Percentiles rank a stretch among this genome's conserved stretches.
Conservation (phyloP, 2,888 invertebrate genomes). For the Uropetala carovei region DNA sequence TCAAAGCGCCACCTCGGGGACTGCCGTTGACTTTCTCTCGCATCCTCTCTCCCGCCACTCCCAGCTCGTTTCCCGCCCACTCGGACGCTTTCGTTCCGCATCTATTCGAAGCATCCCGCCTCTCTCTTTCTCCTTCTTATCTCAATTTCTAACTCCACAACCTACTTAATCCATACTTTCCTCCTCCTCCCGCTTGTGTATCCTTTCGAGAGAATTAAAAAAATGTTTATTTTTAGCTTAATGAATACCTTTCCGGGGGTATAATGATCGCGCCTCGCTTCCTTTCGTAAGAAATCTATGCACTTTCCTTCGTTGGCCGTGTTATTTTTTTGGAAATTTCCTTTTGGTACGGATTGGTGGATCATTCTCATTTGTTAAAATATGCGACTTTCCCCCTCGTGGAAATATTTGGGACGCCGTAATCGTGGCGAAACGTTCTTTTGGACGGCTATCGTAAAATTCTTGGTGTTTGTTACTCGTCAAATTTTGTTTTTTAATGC, state of each 20-base stretch:
- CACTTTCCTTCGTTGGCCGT: neutral
- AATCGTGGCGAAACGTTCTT: too few species aligned
- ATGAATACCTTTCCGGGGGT: neutral
- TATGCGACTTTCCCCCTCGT: too few species aligned
- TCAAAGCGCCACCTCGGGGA: neutral
- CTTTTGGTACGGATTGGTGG: too few species aligned
- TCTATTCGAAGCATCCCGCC: neutral
- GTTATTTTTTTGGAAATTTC: too few species aligned
- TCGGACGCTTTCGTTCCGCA: neutral
- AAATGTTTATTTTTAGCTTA: neutral
- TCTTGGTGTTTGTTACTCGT: too few species aligned
- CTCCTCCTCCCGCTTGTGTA: neutral
- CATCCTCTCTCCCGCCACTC: neutral
- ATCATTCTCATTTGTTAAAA: too few species aligned
- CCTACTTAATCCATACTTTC: neutral
- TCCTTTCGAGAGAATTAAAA: neutral
- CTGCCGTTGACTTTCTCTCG: conserved; percentile 34
- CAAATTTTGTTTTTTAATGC: too few species aligned
- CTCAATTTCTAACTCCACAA: neutral
- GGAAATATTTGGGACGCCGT: too few species aligned
- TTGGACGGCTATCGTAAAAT: too few species aligned
- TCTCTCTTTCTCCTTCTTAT: neutral
- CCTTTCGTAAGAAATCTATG: neutral
- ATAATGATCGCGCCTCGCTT: neutral
- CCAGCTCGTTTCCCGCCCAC: neutral